Evolutionary conservation across 1,140 invertebrate species (phyloP), one percentile per base, ranked within the genome.

Genomic region (Pogonomyrmex barbatus): DNA sequence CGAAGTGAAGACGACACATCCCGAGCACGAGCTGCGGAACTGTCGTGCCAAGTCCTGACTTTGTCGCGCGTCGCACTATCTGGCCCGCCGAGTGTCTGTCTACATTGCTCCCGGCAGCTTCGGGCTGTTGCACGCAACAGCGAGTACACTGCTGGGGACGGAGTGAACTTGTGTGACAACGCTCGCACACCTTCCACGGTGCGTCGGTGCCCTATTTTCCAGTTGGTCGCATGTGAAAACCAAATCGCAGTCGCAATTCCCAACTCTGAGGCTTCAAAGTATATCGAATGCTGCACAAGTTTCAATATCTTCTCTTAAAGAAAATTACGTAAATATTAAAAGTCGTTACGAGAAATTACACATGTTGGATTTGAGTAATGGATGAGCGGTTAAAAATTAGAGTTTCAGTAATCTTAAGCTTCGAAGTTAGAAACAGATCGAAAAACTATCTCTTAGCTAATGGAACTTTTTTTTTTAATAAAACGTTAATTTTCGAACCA

Each of bases 41-140:
- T 90, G 87, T 91, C 87, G 86, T 71, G 45, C 60, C 88, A 91
- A 91, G 87, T 91, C 83, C 90, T 91, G 91, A 88, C 81, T 90
- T 87, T 90, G 91, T 92, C 88, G 85, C 85, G 54, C 62, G 68
- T 84, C 30, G 58, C 79, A 42, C 68, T 90, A 92, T 90, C 89
- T 85, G 89, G 45, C 60, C 58, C 87, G 42, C 47, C 50, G 62
- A 36, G 56, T 30, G 54, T 63, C 85, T 77, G 30, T 63, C 68
- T 68, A 70, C 82, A 62, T 87, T 87, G 82, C 85, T 54, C 58
- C 81, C 81, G 76, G 88, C 89, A 86, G 76, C 63, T 63, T 39
- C 63, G 39, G 36, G 71, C 68, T 75, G 54, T 83, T 83, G 68
- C 52, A 73, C 58, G 50, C 68, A 87, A 58, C 62, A 85, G 67